Evolutionary conservation across 2,797 vertebrate genomes (phyloP).

Genomic region (Leuciscus waleckii): DNA sequence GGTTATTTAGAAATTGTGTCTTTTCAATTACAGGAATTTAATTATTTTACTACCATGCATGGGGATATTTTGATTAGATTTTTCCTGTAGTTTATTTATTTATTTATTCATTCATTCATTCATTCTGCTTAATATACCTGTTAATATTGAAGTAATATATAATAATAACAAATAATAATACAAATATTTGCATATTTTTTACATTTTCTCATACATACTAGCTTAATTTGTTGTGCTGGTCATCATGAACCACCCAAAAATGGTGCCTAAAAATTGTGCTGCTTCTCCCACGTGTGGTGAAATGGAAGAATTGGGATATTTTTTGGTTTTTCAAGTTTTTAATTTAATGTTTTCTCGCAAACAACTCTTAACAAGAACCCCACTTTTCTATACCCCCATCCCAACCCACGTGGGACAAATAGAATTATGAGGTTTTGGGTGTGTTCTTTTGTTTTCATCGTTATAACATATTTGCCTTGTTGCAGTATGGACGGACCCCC

Average conservation of each 20-base stretch:
- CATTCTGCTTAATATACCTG: neutral
- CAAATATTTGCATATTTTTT: neutral
- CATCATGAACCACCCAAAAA: neutral
- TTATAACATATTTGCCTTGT: constrained; percentile 52
- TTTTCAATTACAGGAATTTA: neutral
- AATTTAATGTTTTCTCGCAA: too few relatives aligned
- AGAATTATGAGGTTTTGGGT: neutral
- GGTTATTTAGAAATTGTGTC: neutral
- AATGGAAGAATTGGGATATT: neutral
- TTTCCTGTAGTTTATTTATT: neutral
- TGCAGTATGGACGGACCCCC: constrained; percentile 81
- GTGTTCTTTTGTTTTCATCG: constrained; percentile 31
- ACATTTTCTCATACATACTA: too few relatives aligned
- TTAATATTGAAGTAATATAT: neutral
- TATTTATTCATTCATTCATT: neutral
- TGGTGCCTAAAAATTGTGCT: neutral
- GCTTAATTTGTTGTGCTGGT: neutral
- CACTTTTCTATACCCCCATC: neutral
- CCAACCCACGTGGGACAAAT: neutral
- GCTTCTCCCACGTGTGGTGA: neutral
- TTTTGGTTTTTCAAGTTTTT: neutral
- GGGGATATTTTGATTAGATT: neutral
- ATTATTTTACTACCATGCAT: constrained; percentile 1
- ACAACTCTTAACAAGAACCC: neutral
- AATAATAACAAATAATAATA: neutral